Base-by-base conservation (phyloP, 2,113 vertebrate species). In the Helogale parvula region DNA sequence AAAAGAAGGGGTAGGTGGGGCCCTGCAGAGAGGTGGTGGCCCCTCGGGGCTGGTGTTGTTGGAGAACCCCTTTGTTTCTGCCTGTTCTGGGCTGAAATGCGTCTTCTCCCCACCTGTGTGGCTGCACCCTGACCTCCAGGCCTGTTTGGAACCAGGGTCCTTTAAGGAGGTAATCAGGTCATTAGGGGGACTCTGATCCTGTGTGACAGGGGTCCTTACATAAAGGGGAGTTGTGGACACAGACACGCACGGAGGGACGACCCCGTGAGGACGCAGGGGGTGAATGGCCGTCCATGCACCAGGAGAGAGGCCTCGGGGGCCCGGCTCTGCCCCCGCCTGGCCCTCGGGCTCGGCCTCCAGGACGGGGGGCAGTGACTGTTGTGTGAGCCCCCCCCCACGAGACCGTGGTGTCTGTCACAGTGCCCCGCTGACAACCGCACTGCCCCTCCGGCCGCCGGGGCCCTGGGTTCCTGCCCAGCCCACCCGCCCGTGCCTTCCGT, bases 311-410 rank as follows among this genome's bases (percentile, higher is more conserved):
- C 27, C 60, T 8, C 15, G 2, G 21, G 47, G 60, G 47, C 54
- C 54, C 54, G 21, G 8, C 2, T 21, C 21, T 25, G 57, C 57
- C 21, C 57, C 7, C 6, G 54, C 54, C 57, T 60, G 57, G 57
- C 6, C 57, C 57, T 60, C 21, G 21, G 57, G 57, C 57, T 60
- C 57, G 7, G 57, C 17, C 45, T 29, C 23, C 33, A 27, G 38
- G 17, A 68, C 4, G 0, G 0, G 54, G 11, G 66, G 1, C 6
- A 0, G 1, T 2, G 11, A 9, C 0, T 60, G 29, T 7, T 3
- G 5, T 4, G 3, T 13, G 16, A 11, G 35, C 29, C 7, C 1
- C 41, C 13, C 1, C 0, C 0, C 10, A 25, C 74, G 41, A 7
- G 7, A 4, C 25, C 7, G 11, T 6, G 77, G 5, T 5, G 15